A percentile compares a stretch with the other conserved stretches of the same genome.
Conservation (phyloP, 2,113 vertebrate species). For the Balaeniceps rex region DNA sequence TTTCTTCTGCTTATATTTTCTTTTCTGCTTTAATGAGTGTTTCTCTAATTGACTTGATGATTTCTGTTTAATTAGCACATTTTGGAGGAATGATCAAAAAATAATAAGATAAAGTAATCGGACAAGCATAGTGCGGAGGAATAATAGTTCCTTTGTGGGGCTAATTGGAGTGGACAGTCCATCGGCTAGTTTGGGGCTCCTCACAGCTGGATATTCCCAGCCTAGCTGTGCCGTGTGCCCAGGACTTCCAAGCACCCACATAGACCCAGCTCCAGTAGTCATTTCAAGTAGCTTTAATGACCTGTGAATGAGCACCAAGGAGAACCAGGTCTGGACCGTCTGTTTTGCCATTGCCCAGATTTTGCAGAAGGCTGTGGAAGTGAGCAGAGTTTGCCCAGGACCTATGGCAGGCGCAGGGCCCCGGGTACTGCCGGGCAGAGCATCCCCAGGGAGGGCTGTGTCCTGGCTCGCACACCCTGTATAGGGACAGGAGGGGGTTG, state of each 20-base stretch:
- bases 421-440: background rate
- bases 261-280: constrained; percentile 8
- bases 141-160: constrained; percentile 68
- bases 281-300: constrained; percentile 55
- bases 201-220: constrained; percentile 56
- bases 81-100: constrained; percentile 71
- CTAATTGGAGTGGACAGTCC: constrained; percentile 71
- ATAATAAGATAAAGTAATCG: constrained; percentile 67
- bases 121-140: constrained; percentile 67
- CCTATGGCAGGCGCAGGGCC: fast-evolving
- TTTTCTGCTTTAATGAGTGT: constrained; percentile 68
- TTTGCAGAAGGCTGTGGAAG: background rate
- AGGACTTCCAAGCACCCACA: constrained; percentile 18
- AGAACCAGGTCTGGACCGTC: background rate
- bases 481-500: background rate
- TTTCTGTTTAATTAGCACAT: constrained; percentile 78
- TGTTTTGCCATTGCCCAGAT: background rate
- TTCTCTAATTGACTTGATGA: constrained; percentile 74
- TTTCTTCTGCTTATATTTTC: constrained; percentile 37
- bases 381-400: background rate
- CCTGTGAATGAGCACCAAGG: constrained; percentile 34
- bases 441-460: background rate
- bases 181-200: constrained; percentile 58
- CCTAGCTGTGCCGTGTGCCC: constrained; percentile 23
- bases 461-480: background rate